Percentiles rank a stretch among this genome's conserved stretches.
These are phyloP conservation scores for Lepus townsendii DNA, from an alignment of 2,797 vertebrate species.

Conservation along the genomic window DNA sequence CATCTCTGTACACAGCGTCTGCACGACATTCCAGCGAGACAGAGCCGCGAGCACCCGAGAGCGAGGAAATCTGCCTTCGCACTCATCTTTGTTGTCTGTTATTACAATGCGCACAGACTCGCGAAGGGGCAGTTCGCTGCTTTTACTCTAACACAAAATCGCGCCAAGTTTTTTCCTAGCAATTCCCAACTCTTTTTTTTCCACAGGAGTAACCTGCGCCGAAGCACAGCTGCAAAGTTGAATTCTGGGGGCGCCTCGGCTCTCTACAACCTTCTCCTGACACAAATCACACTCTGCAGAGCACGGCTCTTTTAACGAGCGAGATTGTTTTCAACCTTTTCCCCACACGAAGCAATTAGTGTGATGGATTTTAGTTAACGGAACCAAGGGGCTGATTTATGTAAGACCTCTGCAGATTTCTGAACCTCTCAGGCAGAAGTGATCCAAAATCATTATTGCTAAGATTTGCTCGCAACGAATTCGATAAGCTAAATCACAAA, in stretches of 20 bases:
- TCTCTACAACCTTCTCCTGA: neutral
- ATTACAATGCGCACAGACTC: slow-evolving; percentile 47
- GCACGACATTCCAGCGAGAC: slow-evolving; percentile 68
- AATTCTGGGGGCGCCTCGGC: slow-evolving; percentile 65
- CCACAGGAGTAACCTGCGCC: slow-evolving; percentile 34
- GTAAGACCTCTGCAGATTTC: slow-evolving; percentile 57
- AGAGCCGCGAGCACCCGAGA: slow-evolving; percentile 55
- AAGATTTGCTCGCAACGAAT: slow-evolving; percentile 54
- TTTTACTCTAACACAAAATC: slow-evolving; percentile 49
- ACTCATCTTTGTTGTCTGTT: slow-evolving; percentile 65
- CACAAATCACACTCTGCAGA: slow-evolving; percentile 46
- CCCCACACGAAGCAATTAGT: slow-evolving; percentile 60
- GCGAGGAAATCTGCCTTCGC: slow-evolving; percentile 72
- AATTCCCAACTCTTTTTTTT: neutral
- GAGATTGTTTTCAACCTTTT: slow-evolving; percentile 62
- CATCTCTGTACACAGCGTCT: slow-evolving; percentile 58
- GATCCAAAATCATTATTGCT: slow-evolving; percentile 55
- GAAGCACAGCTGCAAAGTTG: slow-evolving; percentile 84
- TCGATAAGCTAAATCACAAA: slow-evolving; percentile 8
- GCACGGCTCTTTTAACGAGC: slow-evolving; percentile 22
- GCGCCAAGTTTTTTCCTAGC: slow-evolving; percentile 50
- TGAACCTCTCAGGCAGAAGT: slow-evolving; percentile 66
- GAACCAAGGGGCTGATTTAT: slow-evolving; percentile 69
- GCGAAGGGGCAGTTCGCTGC: slow-evolving; percentile 38
- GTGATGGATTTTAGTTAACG: slow-evolving; percentile 69